phyloP scores from a whole-genome alignment of 1,140 invertebrate genomes.

The Neodiprion virginianus region DNA sequence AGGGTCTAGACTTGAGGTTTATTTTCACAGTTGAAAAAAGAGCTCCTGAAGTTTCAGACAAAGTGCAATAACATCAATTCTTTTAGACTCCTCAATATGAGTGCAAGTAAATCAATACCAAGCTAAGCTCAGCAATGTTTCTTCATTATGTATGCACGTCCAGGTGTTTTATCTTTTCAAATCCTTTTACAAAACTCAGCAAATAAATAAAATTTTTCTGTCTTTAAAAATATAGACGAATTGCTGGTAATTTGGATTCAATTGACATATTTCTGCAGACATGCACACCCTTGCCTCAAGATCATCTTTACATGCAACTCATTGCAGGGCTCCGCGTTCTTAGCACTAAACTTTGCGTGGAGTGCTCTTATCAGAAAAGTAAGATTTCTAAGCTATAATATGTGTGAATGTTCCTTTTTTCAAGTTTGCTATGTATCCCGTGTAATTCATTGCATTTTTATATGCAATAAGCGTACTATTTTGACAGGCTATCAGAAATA shows the following conservation, averaged over 20 bases:
- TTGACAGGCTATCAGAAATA: conserved; percentile 20
- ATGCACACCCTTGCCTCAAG: conserved; percentile 20
- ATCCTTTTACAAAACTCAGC: no score
- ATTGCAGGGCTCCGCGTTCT: conserved; percentile 37
- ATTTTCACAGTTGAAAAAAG: no score
- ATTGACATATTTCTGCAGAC: conserved; percentile 21
- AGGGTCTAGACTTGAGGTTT: no score
- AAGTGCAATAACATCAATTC: no score
- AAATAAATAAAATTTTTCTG: no score
- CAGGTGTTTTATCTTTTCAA: no score
- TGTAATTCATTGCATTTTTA: conserved; percentile 37
- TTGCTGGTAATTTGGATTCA: conserved; percentile 16
- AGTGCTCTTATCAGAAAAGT: conserved; percentile 22
- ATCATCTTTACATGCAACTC: conserved; percentile 38
- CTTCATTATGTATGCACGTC: no score
- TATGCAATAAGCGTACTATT: conserved; percentile 20
- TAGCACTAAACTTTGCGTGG: conserved; percentile 15
- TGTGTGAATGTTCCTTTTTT: conserved; percentile 16
- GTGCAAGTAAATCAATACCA: no score
- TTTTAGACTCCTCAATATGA: no score
- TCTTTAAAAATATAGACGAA: conserved; percentile 9
- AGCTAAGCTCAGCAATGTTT: no score
- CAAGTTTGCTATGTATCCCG: conserved; percentile 30
- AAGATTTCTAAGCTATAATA: background rate
- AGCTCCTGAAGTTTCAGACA: no score